Conservation (phyloP, 2,113 vertebrate species). For the human (Homo sapiens) region GRCh38 chr4:156949501-156950000, state of each 20-base stretch:
- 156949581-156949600: constrained; percentile 14
- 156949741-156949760: neutral
- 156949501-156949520: constrained; percentile 70
- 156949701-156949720: constrained; percentile 31
- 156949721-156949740: neutral
- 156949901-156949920: neutral
- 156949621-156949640: neutral
- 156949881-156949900: neutral
- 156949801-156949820: neutral
- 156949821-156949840: neutral
- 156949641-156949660: constrained; percentile 36
- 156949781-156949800: neutral
- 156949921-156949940: neutral
- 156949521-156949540: constrained; percentile 72
- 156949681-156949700: constrained; percentile 40
- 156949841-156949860: too few species aligned
- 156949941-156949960: neutral
- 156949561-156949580: constrained; percentile 69
- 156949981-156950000: neutral
- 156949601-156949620: neutral
- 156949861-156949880: neutral
- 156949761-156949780: neutral
- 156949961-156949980: neutral
- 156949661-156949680: neutral
- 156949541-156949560: constrained; percentile 59